These are phyloP conservation scores for Paralichthys olivaceus DNA, from an alignment of 2,113 vertebrate species.

Conservation along the genomic window DNA sequence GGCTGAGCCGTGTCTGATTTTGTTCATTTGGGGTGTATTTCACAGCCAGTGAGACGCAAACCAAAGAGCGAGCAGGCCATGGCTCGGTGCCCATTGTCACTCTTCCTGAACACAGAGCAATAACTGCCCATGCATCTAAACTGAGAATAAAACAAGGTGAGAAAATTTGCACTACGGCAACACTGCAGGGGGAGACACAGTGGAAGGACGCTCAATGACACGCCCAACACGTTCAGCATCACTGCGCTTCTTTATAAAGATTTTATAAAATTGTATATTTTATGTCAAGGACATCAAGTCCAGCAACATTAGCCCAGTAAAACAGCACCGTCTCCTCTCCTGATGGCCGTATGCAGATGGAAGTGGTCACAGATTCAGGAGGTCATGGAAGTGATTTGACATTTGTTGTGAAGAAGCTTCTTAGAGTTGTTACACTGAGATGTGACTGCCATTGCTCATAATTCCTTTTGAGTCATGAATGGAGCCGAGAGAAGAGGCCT, in stretches of 20 bases:
- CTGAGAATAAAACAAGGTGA: conserved; percentile 70
- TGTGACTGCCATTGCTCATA: conserved; percentile 59
- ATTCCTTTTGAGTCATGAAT: conserved; percentile 57
- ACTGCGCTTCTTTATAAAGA: not conserved
- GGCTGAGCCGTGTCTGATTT: conserved; percentile 15
- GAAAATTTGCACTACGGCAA: conserved; percentile 58
- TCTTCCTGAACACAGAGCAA: conserved; percentile 67
- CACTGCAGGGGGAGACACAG: conserved; percentile 36
- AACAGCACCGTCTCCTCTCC: not conserved
- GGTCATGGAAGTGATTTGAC: conserved; percentile 26
- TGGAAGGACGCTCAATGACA: conserved; percentile 68
- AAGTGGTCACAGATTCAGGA: not conserved
- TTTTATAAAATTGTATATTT: conserved; percentile 23
- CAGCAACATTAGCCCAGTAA: not conserved
- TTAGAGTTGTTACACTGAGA: conserved; percentile 57
- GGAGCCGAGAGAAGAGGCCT: conserved; percentile 60
- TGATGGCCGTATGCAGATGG: not conserved
- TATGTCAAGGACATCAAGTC: conserved; percentile 12
- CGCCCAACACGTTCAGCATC: conserved; percentile 51
- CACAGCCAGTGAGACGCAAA: conserved; percentile 50
- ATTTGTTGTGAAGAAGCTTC: conserved; percentile 34
- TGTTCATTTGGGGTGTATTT: conserved; percentile 42
- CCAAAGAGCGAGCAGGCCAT: conserved; percentile 28
- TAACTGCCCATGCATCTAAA: conserved; percentile 62
- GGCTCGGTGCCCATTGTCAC: conserved; percentile 53